phyloP scores from a whole-genome alignment of 1,140 invertebrate genomes.

The Saxidomus purpurata region DNA sequence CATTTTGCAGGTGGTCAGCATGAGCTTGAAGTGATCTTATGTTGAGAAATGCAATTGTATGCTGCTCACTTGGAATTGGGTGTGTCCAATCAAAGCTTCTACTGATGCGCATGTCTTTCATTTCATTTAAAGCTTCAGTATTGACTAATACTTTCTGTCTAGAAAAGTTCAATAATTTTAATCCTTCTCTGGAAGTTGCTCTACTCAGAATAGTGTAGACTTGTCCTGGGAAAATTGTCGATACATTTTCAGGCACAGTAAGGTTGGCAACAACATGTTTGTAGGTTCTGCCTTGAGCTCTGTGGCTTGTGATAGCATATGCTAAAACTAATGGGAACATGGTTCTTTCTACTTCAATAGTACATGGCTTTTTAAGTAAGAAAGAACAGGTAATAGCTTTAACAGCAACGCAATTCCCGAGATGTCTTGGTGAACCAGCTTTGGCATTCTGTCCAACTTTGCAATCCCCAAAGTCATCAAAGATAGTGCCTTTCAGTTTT shows the following conservation, averaged over 20 bases:
- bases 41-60: conserved; percentile 21
- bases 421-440: not conserved
- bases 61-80: not conserved
- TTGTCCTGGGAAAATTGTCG: conserved; percentile 9
- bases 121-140: conserved; percentile 35
- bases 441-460: conserved; percentile 30
- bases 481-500: conserved; percentile 18
- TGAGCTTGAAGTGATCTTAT: not conserved
- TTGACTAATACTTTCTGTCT: not conserved
- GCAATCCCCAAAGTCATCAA: conserved; percentile 15
- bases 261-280: conserved; percentile 28
- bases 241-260: not conserved
- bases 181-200: conserved; percentile 31
- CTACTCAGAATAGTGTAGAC: conserved; percentile 29
- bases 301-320: conserved; percentile 35
- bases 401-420: conserved; percentile 27
- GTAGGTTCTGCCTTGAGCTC: conserved; percentile 13
- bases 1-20: too few relatives aligned
- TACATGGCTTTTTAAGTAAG: not conserved
- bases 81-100: conserved; percentile 15
- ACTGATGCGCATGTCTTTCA: not conserved
- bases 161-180: conserved; percentile 14
- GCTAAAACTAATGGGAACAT: conserved; percentile 33
- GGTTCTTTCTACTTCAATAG: conserved; percentile 2
- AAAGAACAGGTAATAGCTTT: conserved; percentile 10